Evolutionary conservation across 2,113 vertebrate species (phyloP).

Genomic region (Sapajus apella): DNA sequence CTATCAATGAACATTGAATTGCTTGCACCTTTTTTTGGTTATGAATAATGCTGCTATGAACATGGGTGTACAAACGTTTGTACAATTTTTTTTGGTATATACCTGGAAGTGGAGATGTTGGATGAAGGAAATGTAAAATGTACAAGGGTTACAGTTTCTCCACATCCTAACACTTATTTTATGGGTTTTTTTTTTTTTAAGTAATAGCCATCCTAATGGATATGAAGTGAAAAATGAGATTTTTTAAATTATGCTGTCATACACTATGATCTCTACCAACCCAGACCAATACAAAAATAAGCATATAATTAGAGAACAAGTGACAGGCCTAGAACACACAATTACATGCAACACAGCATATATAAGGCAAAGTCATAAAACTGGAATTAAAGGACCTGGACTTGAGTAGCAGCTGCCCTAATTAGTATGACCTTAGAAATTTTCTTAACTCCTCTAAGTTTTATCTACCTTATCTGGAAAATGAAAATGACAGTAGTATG

Average conservation of each 20-base stretch:
- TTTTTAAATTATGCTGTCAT: not conserved
- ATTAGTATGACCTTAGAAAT: conserved; percentile 7
- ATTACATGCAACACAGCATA: not conserved
- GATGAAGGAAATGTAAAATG: not conserved
- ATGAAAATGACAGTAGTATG: conserved; percentile 2
- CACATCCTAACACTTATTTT: not conserved
- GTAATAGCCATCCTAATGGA: not conserved
- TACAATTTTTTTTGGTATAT: not conserved
- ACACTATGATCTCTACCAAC: not conserved
- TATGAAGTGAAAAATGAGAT: conserved; percentile 32
- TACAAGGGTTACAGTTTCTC: not conserved
- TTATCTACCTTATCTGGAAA: conserved; percentile 46
- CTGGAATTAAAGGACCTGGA: conserved; percentile 16
- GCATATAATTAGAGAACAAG: not conserved
- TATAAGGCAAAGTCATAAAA: not conserved
- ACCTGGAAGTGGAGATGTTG: not conserved
- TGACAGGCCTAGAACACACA: not conserved
- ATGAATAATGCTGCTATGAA: not conserved
- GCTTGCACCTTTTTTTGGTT: not conserved
- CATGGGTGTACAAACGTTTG: not conserved
- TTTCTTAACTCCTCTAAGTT: conserved; percentile 43
- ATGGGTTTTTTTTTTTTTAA: not conserved
- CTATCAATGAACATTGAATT: not conserved
- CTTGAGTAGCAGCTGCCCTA: conserved; percentile 3
- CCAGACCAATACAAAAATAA: conserved; percentile 31